Evolutionary conservation across 2,888 invertebrate species (phyloP), one percentile per base, ranked within the genome.

Genomic region (Lycaena phlaeas): DNA sequence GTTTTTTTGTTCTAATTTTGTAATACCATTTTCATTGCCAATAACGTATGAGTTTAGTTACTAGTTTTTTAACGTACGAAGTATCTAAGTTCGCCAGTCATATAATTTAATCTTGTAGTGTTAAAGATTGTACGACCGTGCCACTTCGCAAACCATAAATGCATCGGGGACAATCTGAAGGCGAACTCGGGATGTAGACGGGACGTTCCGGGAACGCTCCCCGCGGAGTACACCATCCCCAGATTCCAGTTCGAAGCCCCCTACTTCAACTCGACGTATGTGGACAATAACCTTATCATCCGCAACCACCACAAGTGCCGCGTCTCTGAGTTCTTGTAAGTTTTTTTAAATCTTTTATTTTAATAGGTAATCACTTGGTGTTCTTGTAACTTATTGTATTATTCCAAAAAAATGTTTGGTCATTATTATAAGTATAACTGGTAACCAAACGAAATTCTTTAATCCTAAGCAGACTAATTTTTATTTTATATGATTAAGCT

Each of bases 251-350:
- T 63, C 44, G 59, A 73, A 10, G 53, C 75, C 0, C 71, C 79
- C 0, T 58, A 42, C 51, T 81, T 82, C 59, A 79, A 81, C 47
- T 44, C 71, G 0, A 59, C 69, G 0, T 72, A 71, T 30, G 46
- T 71, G 0, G 81, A 82, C 37, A 40, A 47, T 0, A 47, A 64
- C 1, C 31, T 75, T 17, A 41, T 56, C 2, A 54, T 77, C 1
- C 55, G 56, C 0, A 78, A 78, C 4, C 64, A 66, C 7, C 39
- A 79, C 7, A 57, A 52, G 7, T 81, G 81, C 40, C 42, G 4
- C 4, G 58, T 75, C 3, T 66, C 73, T 0, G 70, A 75, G 29
- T 81, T 70, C 45, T 73, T 61, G 79, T 81, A 52, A 73, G 79
- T 76, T 52, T 42, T 6, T 22, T 40, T 14, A 18, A n/a, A n/a